phyloP scores from a whole-genome alignment of 2,888 invertebrate species.

The Trichogramma evanescens region DNA sequence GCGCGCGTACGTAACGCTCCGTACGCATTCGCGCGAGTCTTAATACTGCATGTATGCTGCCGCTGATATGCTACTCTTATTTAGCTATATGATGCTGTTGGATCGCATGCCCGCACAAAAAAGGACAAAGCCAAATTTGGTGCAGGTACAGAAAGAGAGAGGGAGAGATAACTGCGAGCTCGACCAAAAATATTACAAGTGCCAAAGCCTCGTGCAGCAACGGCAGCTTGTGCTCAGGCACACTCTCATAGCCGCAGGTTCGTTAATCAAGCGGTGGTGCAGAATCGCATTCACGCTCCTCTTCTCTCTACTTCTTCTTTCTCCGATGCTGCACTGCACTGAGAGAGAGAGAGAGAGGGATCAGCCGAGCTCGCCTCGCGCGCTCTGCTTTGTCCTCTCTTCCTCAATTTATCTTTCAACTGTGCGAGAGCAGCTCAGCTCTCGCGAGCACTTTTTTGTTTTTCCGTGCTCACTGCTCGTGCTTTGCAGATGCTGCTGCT shows the following conservation, averaged over 20 bases:
- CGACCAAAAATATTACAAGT: not conserved
- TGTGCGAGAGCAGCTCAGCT: too few species aligned
- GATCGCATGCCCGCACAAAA: not conserved
- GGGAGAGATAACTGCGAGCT: not conserved
- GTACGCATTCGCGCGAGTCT: not conserved
- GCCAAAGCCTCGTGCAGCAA: too few species aligned
- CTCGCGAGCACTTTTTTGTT: constrained; percentile 12
- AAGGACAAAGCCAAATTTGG: not conserved
- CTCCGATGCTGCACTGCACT: too few species aligned
- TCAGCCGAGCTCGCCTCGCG: not conserved
- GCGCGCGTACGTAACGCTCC: constrained; percentile 12
- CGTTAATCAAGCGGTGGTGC: constrained; percentile 17
- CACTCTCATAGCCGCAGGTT: not conserved
- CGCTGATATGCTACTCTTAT: too few species aligned
- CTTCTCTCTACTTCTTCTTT: not conserved
- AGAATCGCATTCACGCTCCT: not conserved
- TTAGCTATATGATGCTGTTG: not conserved
- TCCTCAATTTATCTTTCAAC: not conserved
- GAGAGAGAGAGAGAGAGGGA: not conserved
- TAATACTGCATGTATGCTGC: too few species aligned
- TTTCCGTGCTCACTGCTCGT: not conserved
- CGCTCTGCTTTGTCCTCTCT: too few species aligned
- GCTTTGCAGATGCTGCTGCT: too few species aligned
- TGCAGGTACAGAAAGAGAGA: not conserved
- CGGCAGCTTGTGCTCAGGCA: too few species aligned